Conservation (phyloP, 2,113 vertebrate genomes). For the Larimichthys crocea region DNA sequence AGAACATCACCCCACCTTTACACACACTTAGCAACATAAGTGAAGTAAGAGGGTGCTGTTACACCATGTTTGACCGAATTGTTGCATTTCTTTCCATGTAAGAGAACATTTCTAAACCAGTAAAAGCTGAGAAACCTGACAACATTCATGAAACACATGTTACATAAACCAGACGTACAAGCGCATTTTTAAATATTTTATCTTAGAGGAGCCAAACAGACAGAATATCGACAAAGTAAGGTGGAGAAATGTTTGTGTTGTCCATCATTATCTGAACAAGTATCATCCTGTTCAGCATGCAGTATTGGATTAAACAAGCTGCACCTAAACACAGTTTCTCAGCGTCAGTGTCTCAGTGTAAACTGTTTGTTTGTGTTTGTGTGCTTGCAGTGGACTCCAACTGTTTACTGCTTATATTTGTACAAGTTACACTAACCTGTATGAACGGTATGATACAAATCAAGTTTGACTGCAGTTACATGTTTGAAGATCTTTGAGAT, state of each 20-base stretch:
- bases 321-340: neutral
- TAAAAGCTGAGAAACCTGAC: conserved; percentile 9
- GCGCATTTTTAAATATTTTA: neutral
- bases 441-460: neutral
- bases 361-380: neutral
- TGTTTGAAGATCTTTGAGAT: too few species aligned
- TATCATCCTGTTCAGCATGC: neutral
- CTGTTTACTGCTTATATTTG: neutral
- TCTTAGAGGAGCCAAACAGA: neutral
- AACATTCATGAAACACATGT: neutral
- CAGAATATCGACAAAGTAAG: neutral
- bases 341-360: too few species aligned
- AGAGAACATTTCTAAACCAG: conserved; percentile 6
- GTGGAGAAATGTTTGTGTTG: too few species aligned
- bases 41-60: conserved; percentile 42
- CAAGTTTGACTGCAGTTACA: neutral
- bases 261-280: neutral
- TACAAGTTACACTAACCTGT: neutral
- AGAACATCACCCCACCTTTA: neutral
- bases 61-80: conserved; percentile 1
- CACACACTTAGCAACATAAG: neutral
- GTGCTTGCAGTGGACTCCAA: neutral
- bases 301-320: neutral
- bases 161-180: neutral
- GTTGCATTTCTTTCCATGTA: conserved; percentile 9